Conservation (phyloP, 2,888 invertebrate genomes). For the Acanthosoma haemorrhoidale region DNA sequence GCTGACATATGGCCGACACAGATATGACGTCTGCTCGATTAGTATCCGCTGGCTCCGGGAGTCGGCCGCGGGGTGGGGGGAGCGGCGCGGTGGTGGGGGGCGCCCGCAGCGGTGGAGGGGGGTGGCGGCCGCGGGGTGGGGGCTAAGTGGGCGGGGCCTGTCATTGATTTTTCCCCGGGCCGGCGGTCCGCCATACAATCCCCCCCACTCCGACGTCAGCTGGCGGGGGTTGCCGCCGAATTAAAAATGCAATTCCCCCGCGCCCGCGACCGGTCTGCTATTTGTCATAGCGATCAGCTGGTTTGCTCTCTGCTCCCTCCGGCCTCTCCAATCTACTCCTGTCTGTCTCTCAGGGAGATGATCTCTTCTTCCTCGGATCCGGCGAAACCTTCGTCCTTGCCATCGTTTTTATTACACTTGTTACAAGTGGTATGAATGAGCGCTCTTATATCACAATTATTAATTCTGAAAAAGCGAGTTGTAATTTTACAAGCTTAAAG, state of each 20-base stretch:
- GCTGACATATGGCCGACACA: background rate
- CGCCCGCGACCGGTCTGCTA: background rate
- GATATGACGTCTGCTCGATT: background rate
- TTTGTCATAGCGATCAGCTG: slow-evolving; percentile 33
- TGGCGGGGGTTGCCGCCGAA: background rate
- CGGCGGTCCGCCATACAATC: slow-evolving; percentile 23
- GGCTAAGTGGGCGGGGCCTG: slow-evolving; percentile 32
- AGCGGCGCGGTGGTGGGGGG: background rate
- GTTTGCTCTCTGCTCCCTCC: too few species aligned
- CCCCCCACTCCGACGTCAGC: slow-evolving; percentile 8
- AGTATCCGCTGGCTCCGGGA: background rate
- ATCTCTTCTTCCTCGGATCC: too few species aligned
- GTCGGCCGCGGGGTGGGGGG: background rate
- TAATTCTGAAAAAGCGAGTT: too few species aligned
- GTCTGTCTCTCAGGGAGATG: background rate
- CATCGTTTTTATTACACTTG: too few species aligned
- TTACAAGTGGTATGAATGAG: too few species aligned
- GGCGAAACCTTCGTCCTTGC: too few species aligned
- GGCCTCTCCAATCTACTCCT: slow-evolving; percentile 37
- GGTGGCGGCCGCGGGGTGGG: slow-evolving; percentile 24
- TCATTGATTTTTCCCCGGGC: slow-evolving; percentile 35
- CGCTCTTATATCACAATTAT: too few species aligned
- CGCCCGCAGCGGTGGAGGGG: background rate
- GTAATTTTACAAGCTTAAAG: too few species aligned
- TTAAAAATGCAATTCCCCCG: slow-evolving; percentile 26